Base-by-base conservation (phyloP, 2,797 vertebrate genomes). In the Lycodopsis pacificus region DNA sequence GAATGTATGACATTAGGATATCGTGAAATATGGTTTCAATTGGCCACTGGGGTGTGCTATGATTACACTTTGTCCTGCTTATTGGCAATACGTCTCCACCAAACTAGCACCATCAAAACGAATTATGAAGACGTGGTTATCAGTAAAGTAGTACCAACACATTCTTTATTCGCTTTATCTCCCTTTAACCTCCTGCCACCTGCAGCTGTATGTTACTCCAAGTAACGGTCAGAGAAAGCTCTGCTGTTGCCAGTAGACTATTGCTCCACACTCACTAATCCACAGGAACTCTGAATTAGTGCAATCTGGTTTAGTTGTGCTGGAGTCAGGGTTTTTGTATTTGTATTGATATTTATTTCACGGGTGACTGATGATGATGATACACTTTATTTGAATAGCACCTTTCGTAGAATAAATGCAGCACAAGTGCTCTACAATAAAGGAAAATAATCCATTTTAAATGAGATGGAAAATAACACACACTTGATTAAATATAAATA, bases 31-130 rank as follows among this genome's bases (percentile, higher is more conserved):
- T 38, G 27, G 8, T 44, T 57, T 48, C 22, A 67, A 0, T 40
- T 73, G 58, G 25, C 77, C 85, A 85, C 86, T 76, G 63, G 78
- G 75, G 74, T 66, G 81, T 34, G 80, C 88, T 77, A 15, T 82
- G 51, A 69, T 54, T 68, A 34, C 57, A 44, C 15, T 20, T 34
- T 19, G 4, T 11, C 22, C 34, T 19, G 7, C 1, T 7, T 51
- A 34, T 53, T 49, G 14, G 15, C 34, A 56, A 27, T 14, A 38
- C 9, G 12, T 38, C 42, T n/a, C 22, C 25, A 34, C 38, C 32
- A 63, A 48, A 69, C 25, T 56, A 15, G 15, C 11, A 44, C n/a
- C 1, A 42, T 53, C 34, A 8, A 38, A 58, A 63, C 19, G 32
- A n/a, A 48, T 51, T 54, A 8, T 25, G 53, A 10, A 34, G 20